Base-by-base conservation (phyloP, 2,113 vertebrate species). In the Microtus oregoni region DNA sequence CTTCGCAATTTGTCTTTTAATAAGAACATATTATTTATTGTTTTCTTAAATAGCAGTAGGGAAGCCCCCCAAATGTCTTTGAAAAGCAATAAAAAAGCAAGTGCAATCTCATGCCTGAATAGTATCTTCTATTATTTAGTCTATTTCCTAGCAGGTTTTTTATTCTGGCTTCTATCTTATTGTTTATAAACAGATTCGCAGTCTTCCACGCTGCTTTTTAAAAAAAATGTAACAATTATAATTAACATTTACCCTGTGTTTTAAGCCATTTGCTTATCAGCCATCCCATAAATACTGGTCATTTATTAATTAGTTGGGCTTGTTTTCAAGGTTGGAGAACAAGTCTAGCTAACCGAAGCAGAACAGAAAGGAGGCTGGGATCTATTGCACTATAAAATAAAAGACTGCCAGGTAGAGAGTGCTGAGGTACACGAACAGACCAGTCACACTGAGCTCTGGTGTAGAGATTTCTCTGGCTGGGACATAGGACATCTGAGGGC, bases 41-140 rank as follows among this genome's bases (percentile, higher is more conserved):
- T 65, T 92, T 87, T 95, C 44, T 44, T 93, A 65, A 83, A 12
- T 76, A 96, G 55, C 88, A 90, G 77, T 90, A 61, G 19, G 22
- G 83, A 93, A 86, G 32, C 55, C 78, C 0, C 2, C 12, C 24
- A 58, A 41, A 65, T 75, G 24, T 58, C 73, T 41, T 20, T 93
- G 63, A 88, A 44, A 79, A 67, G 10, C 28, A 89, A 70, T 83
- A 58, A 47, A 90, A 92, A 32, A 77, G 7, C 61, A 89, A 38
- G 35, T 75, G 20, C 19, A 63, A 35, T 44, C 38, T 38, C 63
- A 41, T 32, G 72, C 6, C 41, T 79, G 68, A 94, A 50, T 72
- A 73, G 52, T n/a, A 77, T 1, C 12, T 3, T 4, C 52, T 79
- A 79, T 61, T 85, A 72, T 78, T 95, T 78, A 81, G 19, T 44